Evolutionary conservation across 2,113 vertebrate genomes (phyloP).

Genomic region (Asarcornis scutulata): DNA sequence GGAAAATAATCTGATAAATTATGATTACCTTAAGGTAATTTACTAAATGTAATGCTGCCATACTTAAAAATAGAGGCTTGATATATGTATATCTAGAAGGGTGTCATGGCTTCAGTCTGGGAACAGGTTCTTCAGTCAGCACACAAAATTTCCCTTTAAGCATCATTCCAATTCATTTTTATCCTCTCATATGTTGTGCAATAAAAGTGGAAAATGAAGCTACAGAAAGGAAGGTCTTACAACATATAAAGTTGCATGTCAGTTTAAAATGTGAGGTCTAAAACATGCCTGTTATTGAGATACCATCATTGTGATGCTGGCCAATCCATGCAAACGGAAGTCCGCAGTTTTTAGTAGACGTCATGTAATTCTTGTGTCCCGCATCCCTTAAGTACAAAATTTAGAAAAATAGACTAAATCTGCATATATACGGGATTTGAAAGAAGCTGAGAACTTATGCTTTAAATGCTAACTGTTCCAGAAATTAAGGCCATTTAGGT

Average conservation of each 20-base stretch:
- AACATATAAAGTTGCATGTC: background rate
- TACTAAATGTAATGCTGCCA: background rate
- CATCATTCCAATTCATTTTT: background rate
- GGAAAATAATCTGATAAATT: background rate
- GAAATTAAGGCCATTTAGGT: constrained; percentile 27
- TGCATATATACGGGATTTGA: background rate
- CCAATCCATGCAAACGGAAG: background rate
- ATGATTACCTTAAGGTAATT: background rate
- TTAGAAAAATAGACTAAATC: background rate
- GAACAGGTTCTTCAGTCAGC: background rate
- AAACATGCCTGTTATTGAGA: background rate
- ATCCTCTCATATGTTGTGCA: background rate
- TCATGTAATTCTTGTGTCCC: background rate
- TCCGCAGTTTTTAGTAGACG: background rate
- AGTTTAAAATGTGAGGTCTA: background rate
- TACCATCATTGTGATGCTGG: background rate
- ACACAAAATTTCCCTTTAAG: background rate
- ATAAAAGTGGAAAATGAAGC: background rate
- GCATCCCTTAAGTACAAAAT: background rate
- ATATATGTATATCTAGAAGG: background rate
- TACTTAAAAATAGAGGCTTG: background rate
- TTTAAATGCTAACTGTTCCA: constrained; percentile 3
- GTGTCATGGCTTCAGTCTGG: background rate
- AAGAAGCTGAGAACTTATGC: background rate
- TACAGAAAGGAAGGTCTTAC: background rate